Base-by-base conservation (phyloP, 2,113 vertebrate species). In the Arvicanthis niloticus region DNA sequence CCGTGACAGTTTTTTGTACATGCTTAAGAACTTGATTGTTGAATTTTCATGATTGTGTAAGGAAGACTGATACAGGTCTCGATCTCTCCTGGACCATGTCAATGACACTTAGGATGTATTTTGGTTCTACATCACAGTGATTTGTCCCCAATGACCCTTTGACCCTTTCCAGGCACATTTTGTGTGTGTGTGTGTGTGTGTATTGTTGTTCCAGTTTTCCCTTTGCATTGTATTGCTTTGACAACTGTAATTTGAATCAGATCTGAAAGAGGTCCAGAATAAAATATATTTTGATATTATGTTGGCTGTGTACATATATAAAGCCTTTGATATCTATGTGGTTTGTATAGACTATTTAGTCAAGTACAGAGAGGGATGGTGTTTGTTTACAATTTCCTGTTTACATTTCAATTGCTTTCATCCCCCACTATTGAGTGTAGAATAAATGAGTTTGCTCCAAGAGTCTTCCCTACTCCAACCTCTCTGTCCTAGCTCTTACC, bases 231-330 rank as follows among this genome's bases (percentile, higher is more conserved):
- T 99, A 99, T 99, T 99, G 98, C 99, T 99, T 99, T 99, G 99
- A 99, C 99, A 99, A 99, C 99, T 99, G 99, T 99, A 99, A 99
- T 99, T 99, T 99, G 98, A 99, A 99, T 99, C 99, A 99, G 99
- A 99, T 99, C 99, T 99, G 99, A 99, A 99, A 99, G 98, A 99
- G 99, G 99, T 99, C 99, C 99, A 99, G 99, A 99, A 99, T 99
- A 99, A 99, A 99, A 99, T 99, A 99, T 99, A 99, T 99, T 99
- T 99, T 99, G 99, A 99, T 99, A 99, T 99, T 99, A 99, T 97
- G 88, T 99, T 98, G 98, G 96, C 98, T 99, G 98, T 96, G 98
- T 98, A 95, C 98, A 97, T 98, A 96, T 99, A 93, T 99, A 98
- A 97, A 94, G 56, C 94, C 88, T 95, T 96, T 98, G 94, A 68